phyloP scores from a whole-genome alignment of 2,113 vertebrate species.

The Lepidiolamprologus cunningtoni region DNA sequence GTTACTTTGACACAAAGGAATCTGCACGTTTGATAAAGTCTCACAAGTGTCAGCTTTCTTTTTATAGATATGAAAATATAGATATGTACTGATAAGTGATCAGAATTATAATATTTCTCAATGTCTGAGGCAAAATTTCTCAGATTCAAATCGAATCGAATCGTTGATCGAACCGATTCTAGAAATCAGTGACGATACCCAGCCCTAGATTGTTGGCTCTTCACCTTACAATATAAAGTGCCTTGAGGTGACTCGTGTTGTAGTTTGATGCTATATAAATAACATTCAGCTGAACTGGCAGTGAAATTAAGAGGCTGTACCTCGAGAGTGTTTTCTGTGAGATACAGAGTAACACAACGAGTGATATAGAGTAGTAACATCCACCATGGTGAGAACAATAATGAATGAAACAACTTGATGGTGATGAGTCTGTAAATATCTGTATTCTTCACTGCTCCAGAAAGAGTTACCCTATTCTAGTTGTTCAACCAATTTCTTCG shows the following conservation, averaged over 20 bases:
- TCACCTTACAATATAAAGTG: background rate
- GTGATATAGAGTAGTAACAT: background rate
- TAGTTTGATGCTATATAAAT: background rate
- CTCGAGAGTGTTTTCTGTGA: background rate
- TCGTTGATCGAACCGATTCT: background rate
- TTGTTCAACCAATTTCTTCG: background rate
- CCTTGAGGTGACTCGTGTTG: background rate
- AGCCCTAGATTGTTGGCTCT: background rate
- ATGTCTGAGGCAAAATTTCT: fast-evolving
- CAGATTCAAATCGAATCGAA: background rate
- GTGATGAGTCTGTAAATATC: background rate
- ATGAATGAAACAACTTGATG: background rate
- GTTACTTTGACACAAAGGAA: background rate
- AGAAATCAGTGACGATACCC: background rate
- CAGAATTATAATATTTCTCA: background rate
- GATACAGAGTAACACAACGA: background rate
- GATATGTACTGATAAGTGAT: background rate
- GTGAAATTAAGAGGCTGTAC: background rate
- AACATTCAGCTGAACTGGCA: background rate
- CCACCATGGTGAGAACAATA: background rate
- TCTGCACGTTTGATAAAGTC: fast-evolving
- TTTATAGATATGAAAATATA: background rate
- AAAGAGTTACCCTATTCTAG: background rate
- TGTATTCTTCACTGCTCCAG: background rate
- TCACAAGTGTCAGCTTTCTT: background rate